Evolutionary conservation across 2,888 invertebrate genomes (phyloP), one percentile per base, ranked within the genome.

Genomic region (Muscina levida): DNA sequence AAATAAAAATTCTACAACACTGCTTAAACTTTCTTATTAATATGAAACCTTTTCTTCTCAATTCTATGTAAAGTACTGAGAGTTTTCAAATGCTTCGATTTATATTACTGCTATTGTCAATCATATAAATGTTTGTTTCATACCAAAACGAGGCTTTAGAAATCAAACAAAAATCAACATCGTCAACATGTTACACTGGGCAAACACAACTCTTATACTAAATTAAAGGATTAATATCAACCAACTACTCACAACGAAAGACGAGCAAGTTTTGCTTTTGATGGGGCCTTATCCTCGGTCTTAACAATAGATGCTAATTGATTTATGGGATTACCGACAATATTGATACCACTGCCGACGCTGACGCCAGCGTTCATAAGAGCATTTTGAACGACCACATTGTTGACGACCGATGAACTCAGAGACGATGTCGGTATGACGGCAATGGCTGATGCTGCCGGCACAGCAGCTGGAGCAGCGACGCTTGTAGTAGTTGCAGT

Each of bases 211-310:
- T 84, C 74, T 79, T 84, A 84, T 59, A 53, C 66, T 53, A 66
- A 76, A 51, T 62, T 71, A 76, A 76, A 76, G 82, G 82, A 78
- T 82, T 82, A 83, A 85, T 86, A 85, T 89, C 90, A 90, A 90
- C 91, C 90, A 90, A 91, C 91, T 91, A 91, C 91, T 91, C 90
- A 91, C 91, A 91, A 91, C 89, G 90, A 90, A 88, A 90, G 90
- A 84, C 89, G 90, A 85, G 90, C 89, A 82, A 88, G 87, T 87
- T 90, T 91, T 79, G 88, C 88, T 84, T 89, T 92, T 85, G 85
- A 87, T 75, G 88, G 87, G 22, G 85, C 88, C 85, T 86, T 89
- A 82, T 91, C 89, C 83, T 91, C 88, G 82, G 88, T 86, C 81
- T 90, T 89, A 26, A 82, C 57, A 68, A 82, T 44, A 66, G 67